Evolutionary conservation across 2,113 vertebrate genomes (phyloP), one percentile per base, ranked within the genome.

Genomic region (Myotis yumanensis): DNA sequence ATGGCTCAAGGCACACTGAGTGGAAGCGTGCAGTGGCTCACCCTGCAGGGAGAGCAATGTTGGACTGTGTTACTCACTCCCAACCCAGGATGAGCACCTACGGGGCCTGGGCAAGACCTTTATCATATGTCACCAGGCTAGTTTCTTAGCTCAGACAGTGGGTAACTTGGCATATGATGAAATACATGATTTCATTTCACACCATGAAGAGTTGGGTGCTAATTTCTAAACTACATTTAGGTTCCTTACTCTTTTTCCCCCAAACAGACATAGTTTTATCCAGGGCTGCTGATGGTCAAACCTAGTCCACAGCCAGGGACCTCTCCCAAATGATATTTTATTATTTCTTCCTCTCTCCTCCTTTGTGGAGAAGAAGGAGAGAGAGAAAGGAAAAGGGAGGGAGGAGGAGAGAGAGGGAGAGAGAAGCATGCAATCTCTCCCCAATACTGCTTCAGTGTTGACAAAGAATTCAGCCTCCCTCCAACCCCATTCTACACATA

Each of bases 21-120:
- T 20, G 28, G 86, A 37, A 10, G 30, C n/a, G 5, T 68, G 51
- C 66, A 59, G 28, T 18, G 25, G 20, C 16, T 93, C 12, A 7
- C 28, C 80, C 54, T 82, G 48, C 23, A 18, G 14, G 25, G 20
- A 18, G 51, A 79, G 17, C 1, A n/a, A 1, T 12, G 3, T 37
- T 32, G 51, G 64, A 71, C 22, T 72, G 40, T n/a, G 14, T 15
- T 37, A 68, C 22, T 40, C 15, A 46, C 68, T 52, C 32, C 25
- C 48, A 40, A 57, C 9, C 23, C 22, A 87, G 35, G 46, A 22
- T 12, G 48, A 30, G 15, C 35, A 52, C 23, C 7, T 4, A 3
- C 0, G 0, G 12, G 16, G 11, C 64, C 11, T 4, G 5, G 11
- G 14, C 7, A 72, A 54, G 11, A 73, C 30, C 48, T 22, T 54